Evolutionary conservation across 2,113 vertebrate species (phyloP).

Genomic region (Macquaria ambigua): DNA sequence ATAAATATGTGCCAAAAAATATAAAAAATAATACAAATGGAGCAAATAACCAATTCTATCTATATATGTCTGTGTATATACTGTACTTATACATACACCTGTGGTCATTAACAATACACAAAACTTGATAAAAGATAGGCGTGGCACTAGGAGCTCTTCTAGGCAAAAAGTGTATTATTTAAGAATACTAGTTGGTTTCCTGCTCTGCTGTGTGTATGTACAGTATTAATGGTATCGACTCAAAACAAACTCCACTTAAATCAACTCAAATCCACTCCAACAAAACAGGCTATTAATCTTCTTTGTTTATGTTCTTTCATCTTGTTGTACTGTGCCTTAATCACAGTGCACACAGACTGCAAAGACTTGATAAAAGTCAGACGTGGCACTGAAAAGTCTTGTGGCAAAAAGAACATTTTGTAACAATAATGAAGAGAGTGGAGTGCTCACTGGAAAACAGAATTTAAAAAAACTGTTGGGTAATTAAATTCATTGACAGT

Average conservation of each 20-base stretch:
- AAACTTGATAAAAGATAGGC: neutral
- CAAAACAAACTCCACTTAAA: neutral
- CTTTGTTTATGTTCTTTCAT: neutral
- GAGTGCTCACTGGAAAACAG: no score
- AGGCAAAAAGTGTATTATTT: neutral
- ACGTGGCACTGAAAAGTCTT: neutral
- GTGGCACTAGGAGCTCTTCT: neutral
- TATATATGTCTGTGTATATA: neutral
- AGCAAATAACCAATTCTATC: neutral
- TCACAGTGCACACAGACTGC: no score
- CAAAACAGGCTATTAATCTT: neutral
- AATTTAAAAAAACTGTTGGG: no score
- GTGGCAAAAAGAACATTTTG: no score
- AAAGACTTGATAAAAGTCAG: neutral
- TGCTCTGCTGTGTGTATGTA: no score
- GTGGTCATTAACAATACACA: neutral
- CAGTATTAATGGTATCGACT: neutral
- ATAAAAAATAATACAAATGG: neutral
- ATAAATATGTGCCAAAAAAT: neutral
- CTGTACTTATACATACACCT: no score
- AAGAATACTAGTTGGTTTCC: neutral
- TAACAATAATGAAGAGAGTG: no score
- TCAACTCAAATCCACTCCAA: no score
- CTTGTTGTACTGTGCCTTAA: neutral
- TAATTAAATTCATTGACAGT: neutral